phyloP scores from a whole-genome alignment of 2,797 vertebrate genomes.

The Argya squamiceps region DNA sequence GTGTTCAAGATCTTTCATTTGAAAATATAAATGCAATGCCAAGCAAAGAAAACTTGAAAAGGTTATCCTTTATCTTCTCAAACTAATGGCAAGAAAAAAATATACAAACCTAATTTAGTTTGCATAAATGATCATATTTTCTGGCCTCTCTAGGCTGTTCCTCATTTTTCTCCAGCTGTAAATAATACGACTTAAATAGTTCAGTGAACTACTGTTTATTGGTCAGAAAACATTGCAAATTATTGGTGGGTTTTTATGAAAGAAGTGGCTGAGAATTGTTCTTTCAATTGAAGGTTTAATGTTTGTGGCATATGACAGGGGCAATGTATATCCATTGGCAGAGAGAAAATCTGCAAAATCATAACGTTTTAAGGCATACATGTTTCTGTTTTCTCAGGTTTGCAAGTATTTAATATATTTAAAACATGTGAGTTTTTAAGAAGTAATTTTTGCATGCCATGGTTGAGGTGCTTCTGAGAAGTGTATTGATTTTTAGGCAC shows the following conservation, averaged over 20 bases:
- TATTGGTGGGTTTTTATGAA: conserved; percentile 61
- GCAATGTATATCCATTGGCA: background rate
- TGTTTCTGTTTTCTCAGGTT: conserved; percentile 22
- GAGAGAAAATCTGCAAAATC: conserved; percentile 15
- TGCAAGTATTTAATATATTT: background rate
- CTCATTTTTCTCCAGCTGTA: conserved; percentile 73
- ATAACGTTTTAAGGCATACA: background rate
- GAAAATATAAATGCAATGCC: conserved; percentile 13
- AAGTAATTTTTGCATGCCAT: background rate
- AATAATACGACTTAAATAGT: conserved; percentile 70
- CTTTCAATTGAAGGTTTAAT: conserved; percentile 62
- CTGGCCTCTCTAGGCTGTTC: conserved; percentile 35
- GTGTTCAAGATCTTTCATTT: background rate
- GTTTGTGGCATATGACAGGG: conserved; percentile 35
- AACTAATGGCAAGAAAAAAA: background rate
- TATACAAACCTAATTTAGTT: conserved; percentile 32
- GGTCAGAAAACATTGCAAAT: conserved; percentile 67
- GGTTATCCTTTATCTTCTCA: conserved; percentile 58
- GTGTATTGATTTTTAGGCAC: background rate
- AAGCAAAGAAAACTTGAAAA: conserved; percentile 30
- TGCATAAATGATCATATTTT: conserved; percentile 1
- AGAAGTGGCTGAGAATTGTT: conserved; percentile 63
- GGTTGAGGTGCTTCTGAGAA: background rate
- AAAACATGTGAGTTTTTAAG: background rate
- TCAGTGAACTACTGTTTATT: conserved; percentile 68